Evolutionary conservation across 1,140 invertebrate species (phyloP), one percentile per base, ranked within the genome.

Genomic region (Drosophila hydei): DNA sequence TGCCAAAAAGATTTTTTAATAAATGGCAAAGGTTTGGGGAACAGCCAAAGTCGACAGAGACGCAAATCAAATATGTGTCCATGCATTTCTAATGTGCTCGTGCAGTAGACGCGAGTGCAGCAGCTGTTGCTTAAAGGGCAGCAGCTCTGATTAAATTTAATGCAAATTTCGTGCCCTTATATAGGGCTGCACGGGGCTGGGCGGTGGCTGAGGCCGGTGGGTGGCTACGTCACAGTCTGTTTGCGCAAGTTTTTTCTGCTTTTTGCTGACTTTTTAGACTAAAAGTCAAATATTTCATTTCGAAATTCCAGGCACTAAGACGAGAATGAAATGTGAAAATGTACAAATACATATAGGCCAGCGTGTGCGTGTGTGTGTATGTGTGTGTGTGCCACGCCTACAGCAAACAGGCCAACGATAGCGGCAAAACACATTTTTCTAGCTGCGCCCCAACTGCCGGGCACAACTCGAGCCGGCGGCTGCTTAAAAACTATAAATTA

Each of bases 401-500:
- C 54, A 58, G 36, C 50, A 51, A 52, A 33, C 61, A 70, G 50
- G 59, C 67, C 33, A 70, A 50, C 56, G 74, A 74, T 75, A 75
- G 73, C 68, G 67, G 72, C 55, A 65, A 75, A 77, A 71, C 58
- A 72, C 72, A 74, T 85, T 84, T 84, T 85, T 84, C 76, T 65
- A 69, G 58, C 80, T 52, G 33, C 18, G 19, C 33, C 11, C 33
- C 19, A 3, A 2, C 1, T 25, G 21, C 23, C 11, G n/a, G 16
- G 11, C 51, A 33, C 16, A 48, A 61, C 58, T 43, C 48, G 69
- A 75, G 50, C 55, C 65, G 67, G 67, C 67, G 81, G 81, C 81
- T 85, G 81, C 81, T 85, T 87, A 81, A 85, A 87, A 85, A 85
- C 81, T 85, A 85, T 85, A 85, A 85, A 85, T 85, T 85, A 85